Evolutionary conservation across 2,113 vertebrate species (phyloP).

Genomic region (Rattus norvegicus): GRCr8 NC_086024.1:9302501-9303000

Average conservation of each 20-base stretch:
- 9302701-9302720: neutral
- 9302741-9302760: neutral
- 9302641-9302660: neutral
- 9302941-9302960: neutral
- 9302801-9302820: neutral
- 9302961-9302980: neutral
- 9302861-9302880: conserved; percentile 45
- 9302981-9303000: neutral
- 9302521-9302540: neutral
- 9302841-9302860: neutral
- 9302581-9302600: neutral
- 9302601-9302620: neutral
- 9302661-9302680: neutral
- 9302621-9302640: neutral
- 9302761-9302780: neutral
- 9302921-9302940: conserved; percentile 15
- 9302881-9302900: neutral
- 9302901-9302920: neutral
- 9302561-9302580: neutral
- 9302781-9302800: too few relatives aligned
- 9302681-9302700: neutral
- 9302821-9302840: neutral
- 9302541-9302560: neutral
- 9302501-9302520: conserved; percentile 7
- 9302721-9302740: neutral